These are phyloP conservation scores for Trichonephila clavipes DNA, from an alignment of 1,140 invertebrate species.

Conservation along the genomic window DNA sequence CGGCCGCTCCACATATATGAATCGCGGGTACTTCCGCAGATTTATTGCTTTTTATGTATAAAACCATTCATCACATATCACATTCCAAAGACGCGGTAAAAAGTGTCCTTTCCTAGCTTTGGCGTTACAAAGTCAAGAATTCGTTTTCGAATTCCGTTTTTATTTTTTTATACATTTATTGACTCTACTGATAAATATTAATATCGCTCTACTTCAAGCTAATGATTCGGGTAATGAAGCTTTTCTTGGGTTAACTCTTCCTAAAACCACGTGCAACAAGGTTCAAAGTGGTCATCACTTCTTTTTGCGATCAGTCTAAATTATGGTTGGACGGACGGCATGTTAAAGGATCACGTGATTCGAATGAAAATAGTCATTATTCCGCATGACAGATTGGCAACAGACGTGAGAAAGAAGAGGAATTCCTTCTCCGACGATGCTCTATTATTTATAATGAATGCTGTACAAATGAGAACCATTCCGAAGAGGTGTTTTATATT, in stretches of 20 bases:
- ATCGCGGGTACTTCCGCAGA: neutral
- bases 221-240: constrained; percentile 65
- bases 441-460: constrained; percentile 72
- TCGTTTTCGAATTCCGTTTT: constrained; percentile 23
- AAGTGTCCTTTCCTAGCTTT: constrained; percentile 18
- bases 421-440: constrained; percentile 22
- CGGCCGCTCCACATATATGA: neutral
- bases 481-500: constrained; percentile 21
- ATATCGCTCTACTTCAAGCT: constrained; percentile 65
- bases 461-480: constrained; percentile 60
- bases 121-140: neutral
- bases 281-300: constrained; percentile 66
- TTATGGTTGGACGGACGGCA: constrained; percentile 45
- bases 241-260: constrained; percentile 33
- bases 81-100: constrained; percentile 17
- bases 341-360: constrained; percentile 63
- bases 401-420: constrained; percentile 63
- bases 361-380: constrained; percentile 73
- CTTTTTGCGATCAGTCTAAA: constrained; percentile 61
- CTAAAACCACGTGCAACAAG: constrained; percentile 36
- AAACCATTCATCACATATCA: constrained; percentile 10
- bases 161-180: constrained; percentile 23
- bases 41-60: constrained; percentile 17
- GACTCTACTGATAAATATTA: constrained; percentile 63
- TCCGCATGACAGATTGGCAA: constrained; percentile 72